Evolutionary conservation across 2,888 invertebrate species (phyloP), one percentile per base, ranked within the genome.

Genomic region (Arge pagana): DNA sequence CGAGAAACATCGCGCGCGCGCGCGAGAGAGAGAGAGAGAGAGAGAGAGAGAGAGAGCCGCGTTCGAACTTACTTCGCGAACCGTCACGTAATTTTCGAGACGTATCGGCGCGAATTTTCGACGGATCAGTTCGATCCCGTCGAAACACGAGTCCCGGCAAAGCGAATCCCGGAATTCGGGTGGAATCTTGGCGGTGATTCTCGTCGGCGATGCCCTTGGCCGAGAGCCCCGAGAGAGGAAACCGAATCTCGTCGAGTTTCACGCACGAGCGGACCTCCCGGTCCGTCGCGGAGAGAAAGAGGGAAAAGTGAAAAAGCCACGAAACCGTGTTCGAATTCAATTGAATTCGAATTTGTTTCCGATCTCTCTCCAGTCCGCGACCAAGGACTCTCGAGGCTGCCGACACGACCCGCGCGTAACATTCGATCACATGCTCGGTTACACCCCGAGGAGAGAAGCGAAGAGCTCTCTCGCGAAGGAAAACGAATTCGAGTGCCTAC

Each of bases 371-470:
- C 64, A 62, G 54, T 66, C 50, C 59, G 59, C 64, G 64, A 55
- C 66, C 50, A 58, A 69, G 66, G 52, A 59, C 63, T 56, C 63
- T 63, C 53, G 54, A 62, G 52, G 59, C 59, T 59, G 59, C 61
- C 54, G 55, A 50, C 43, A 52, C 58, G 33, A 45, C 45, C 45
- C 45, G n/a, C n/a, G n/a, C 45, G 23, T 24, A 45, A 43, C 60
- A 67, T 66, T 68, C 59, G 64, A 72, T 72, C 70, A 72, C 61
- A 68, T 63, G 68, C 69, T 71, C 71, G 61, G 69, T 73, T 73
- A 68, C 72, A 68, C 71, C 62, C 64, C 70, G 60, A 61, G 71
- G 71, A 67, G 45, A n/a, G n/a, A n/a, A n/a, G n/a, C n/a, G n/a
- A n/a, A n/a, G n/a, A n/a, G n/a, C n/a, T 45, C 45, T 35, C 35